Conservation (phyloP, 2,888 invertebrate species). For the Electrophaes corylata region DNA sequence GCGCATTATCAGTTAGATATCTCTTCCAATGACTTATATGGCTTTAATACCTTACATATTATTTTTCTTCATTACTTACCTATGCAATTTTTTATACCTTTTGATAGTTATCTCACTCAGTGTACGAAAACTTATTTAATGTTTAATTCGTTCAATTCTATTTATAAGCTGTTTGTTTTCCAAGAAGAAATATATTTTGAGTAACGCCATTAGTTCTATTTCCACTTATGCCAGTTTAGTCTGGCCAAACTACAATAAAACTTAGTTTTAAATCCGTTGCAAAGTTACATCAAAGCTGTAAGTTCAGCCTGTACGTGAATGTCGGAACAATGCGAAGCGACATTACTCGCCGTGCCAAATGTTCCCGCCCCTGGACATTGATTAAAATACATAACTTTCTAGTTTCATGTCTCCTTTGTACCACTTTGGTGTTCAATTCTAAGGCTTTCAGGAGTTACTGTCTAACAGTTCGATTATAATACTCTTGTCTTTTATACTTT, state of each 20-base stretch:
- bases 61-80: too few relatives aligned
- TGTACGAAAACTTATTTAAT: too few relatives aligned
- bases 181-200: too few relatives aligned
- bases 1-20: too few relatives aligned
- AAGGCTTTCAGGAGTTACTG: not conserved
- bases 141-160: too few relatives aligned
- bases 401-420: slow-evolving; percentile 21
- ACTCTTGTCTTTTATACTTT: too few relatives aligned
- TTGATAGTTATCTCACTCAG: too few relatives aligned
- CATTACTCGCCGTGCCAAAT: slow-evolving; percentile 30
- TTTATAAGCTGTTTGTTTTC: too few relatives aligned
- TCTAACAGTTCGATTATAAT: not conserved
- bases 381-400: slow-evolving; percentile 35
- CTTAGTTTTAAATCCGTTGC: not conserved
- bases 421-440: not conserved
- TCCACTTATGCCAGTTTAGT: not conserved
- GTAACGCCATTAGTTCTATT: not conserved
- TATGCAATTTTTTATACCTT: too few relatives aligned
- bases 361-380: slow-evolving; percentile 29
- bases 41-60: too few relatives aligned
- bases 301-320: not conserved
- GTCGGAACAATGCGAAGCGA: slow-evolving; percentile 22
- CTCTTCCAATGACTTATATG: too few relatives aligned
- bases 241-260: not conserved
- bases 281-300: slow-evolving; percentile 15